A percentile compares a stretch with the other conserved stretches of the same genome.
Conservation (phyloP, 2,797 vertebrate species). For the Hydrolagus colliei region DNA sequence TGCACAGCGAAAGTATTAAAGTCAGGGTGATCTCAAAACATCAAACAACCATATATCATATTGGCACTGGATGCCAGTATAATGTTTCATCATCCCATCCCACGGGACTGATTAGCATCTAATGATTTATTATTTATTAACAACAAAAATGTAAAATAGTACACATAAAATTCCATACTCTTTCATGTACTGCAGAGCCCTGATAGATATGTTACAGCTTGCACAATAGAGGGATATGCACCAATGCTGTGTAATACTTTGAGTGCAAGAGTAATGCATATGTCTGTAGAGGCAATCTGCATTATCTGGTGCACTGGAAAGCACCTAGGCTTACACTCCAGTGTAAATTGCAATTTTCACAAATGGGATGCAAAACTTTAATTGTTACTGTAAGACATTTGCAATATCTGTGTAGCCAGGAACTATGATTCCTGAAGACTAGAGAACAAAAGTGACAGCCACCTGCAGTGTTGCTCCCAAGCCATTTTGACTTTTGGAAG, state of each 20-base stretch:
- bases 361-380: too few relatives aligned
- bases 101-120: background rate
- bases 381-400: too few relatives aligned
- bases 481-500: too few relatives aligned
- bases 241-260: background rate
- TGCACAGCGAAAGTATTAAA: background rate
- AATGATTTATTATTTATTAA: slow-evolving; percentile 30
- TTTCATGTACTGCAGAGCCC: background rate
- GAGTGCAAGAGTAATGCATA: background rate
- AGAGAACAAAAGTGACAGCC: too few relatives aligned
- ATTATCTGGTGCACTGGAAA: background rate
- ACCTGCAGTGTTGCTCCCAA: too few relatives aligned
- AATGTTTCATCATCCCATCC: slow-evolving; percentile 25
- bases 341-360: too few relatives aligned
- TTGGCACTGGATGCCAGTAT: slow-evolving; percentile 24
- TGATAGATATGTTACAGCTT: background rate
- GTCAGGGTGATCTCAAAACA: background rate
- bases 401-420: too few relatives aligned
- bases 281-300: background rate
- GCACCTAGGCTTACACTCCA: too few relatives aligned
- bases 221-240: background rate
- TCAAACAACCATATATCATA: slow-evolving; percentile 30
- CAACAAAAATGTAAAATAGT: slow-evolving; percentile 20
- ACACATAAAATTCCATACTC: background rate
- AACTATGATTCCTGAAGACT: too few relatives aligned